Evolutionary conservation across 2,888 invertebrate species (phyloP).

Genomic region (Rhaphigaster nebulosa): DNA sequence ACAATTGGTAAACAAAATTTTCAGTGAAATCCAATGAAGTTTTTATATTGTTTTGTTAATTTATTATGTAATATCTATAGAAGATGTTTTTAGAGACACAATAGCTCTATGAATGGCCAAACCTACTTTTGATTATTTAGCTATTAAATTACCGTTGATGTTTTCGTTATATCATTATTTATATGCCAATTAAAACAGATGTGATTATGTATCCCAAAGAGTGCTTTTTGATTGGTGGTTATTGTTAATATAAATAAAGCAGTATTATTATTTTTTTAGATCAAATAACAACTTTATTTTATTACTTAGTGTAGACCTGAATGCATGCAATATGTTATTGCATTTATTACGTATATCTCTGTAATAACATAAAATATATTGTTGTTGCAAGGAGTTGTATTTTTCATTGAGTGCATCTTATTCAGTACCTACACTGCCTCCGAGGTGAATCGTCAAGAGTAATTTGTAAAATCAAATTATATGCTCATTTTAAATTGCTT

Average conservation of each 20-base stretch:
- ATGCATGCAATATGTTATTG: conserved; percentile 11
- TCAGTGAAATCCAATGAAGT: too few species aligned
- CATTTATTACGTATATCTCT: neutral
- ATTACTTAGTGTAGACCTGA: neutral
- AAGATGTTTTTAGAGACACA: neutral
- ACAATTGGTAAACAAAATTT: neutral
- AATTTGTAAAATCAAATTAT: too few species aligned
- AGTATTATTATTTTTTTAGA: conserved; percentile 43
- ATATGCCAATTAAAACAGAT: neutral
- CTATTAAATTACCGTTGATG: neutral
- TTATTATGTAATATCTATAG: neutral
- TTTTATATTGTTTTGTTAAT: neutral
- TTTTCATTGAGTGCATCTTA: neutral
- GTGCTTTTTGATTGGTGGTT: conserved; percentile 20
- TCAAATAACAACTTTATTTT: neutral
- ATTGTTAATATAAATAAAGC: neutral
- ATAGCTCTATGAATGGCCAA: neutral
- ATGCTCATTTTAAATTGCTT: too few species aligned
- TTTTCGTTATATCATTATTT: neutral
- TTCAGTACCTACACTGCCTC: too few species aligned
- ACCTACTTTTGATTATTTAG: neutral
- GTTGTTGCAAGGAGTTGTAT: neutral
- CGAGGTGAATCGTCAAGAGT: too few species aligned
- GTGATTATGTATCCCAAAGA: conserved; percentile 38
- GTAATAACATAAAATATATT: neutral